Evolutionary conservation across 1,140 invertebrate species (phyloP).

Genomic region (Hylyphantes graminicola): DNA sequence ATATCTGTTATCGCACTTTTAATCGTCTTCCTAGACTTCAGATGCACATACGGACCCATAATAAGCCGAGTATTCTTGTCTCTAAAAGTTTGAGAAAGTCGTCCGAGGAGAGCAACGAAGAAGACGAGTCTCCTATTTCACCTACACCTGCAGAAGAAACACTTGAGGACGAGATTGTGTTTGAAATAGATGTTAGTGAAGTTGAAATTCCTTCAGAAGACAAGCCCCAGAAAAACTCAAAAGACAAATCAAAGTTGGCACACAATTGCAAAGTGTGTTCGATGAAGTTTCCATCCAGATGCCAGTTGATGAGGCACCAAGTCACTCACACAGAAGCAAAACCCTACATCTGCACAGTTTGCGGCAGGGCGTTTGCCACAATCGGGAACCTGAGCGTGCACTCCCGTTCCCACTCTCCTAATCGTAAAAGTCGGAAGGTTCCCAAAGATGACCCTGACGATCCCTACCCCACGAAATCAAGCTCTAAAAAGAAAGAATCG

Average conservation of each 20-base stretch:
- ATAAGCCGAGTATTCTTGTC: not conserved
- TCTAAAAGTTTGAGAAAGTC: too few relatives aligned
- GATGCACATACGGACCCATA: constrained; percentile 1
- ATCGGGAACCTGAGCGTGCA: constrained; percentile 16
- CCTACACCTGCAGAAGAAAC: too few relatives aligned
- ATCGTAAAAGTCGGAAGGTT: not conserved
- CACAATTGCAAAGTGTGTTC: constrained; percentile 11
- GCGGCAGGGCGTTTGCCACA: constrained; percentile 14
- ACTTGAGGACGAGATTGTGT: too few relatives aligned
- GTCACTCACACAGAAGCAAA: not conserved
- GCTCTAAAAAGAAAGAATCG: not conserved
- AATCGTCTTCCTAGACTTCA: constrained; percentile 13
- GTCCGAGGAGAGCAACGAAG: too few relatives aligned
- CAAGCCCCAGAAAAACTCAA: too few relatives aligned
- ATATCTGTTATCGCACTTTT: constrained; percentile 7
- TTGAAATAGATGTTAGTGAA: too few relatives aligned
- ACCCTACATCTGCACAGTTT: constrained; percentile 26
- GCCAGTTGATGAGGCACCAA: not conserved
- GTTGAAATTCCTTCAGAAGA: too few relatives aligned
- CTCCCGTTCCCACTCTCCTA: not conserved
- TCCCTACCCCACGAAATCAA: too few relatives aligned
- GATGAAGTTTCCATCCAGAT: constrained; percentile 6
- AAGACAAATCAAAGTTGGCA: not conserved
- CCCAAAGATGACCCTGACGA: too few relatives aligned
- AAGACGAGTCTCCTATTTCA: too few relatives aligned